phyloP scores from a whole-genome alignment of 2,888 invertebrate species.

The Eilema depressum region DNA sequence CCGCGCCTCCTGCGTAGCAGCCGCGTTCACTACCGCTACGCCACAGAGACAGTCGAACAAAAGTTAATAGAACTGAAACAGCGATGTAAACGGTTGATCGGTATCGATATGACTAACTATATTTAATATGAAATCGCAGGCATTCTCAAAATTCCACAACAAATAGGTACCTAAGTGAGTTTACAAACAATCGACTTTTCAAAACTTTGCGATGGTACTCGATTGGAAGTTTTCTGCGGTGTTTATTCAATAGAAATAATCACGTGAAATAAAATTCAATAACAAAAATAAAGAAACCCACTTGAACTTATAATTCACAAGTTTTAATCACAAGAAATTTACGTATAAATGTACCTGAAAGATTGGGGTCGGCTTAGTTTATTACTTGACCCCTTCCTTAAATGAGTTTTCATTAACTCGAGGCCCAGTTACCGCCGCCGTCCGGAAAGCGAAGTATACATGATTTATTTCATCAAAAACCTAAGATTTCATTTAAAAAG shows the following conservation, averaged over 20 bases:
- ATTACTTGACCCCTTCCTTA: constrained; percentile 40
- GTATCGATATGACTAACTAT: too few relatives aligned
- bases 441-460: constrained; percentile 27
- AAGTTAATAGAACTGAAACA: too few relatives aligned
- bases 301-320: constrained; percentile 11
- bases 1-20: too few relatives aligned
- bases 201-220: background rate
- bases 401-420: constrained; percentile 41
- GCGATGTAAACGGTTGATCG: too few relatives aligned
- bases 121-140: background rate
- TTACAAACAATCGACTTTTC: background rate
- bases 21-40: too few relatives aligned
- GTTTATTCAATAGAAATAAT: constrained; percentile 1
- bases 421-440: constrained; percentile 22
- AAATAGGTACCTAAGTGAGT: background rate
- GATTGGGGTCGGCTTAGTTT: constrained; percentile 22
- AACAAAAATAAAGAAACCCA: constrained; percentile 4
- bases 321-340: constrained; percentile 21
- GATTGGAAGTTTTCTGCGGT: background rate
- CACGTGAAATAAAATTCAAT: constrained; percentile 3
- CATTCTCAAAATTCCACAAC: background rate
- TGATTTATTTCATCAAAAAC: constrained; percentile 30
- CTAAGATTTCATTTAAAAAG: constrained; percentile 11
- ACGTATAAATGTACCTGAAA: constrained; percentile 26
- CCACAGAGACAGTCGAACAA: too few relatives aligned